Evolutionary conservation across 2,888 invertebrate genomes (phyloP), one percentile per base, ranked within the genome.

Genomic region (Ferrisia virgata): DNA sequence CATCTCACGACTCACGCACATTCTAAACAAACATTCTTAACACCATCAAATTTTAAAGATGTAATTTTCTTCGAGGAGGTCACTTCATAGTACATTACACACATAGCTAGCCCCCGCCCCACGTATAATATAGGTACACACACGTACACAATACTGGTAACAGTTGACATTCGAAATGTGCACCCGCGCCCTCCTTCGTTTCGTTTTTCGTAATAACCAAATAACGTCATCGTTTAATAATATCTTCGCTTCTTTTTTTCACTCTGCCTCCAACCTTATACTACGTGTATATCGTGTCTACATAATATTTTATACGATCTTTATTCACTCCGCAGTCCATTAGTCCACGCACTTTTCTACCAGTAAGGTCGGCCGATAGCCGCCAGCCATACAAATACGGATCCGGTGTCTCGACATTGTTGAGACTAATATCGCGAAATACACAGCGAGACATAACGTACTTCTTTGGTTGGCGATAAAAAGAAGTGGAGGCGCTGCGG

Each of bases 21-120:
- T 47, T 47, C 18, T 47, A 36, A 36, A 36, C 36, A 36, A 36
- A 36, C 36, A 36, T n/a, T n/a, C n/a, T n/a, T n/a, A 36, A 36
- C 36, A 36, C 36, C 4, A 6, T 8, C 36, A 36, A 36, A 8
- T 36, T n/a, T n/a, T n/a, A 53, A 53, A 58, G 22, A 6, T 22
- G 11, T 18, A 72, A 79, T 79, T 47, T 43, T 79, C 79, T 79
- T 31, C 47, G 79, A 79, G 79, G 79, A 79, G 79, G 79, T 79
- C 79, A 79, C 47, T 40, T 18, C n/a, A n/a, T n/a, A n/a, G n/a
- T n/a, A n/a, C n/a, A n/a, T n/a, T n/a, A n/a, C n/a, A n/a, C n/a
- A n/a, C n/a, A n/a, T n/a, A n/a, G n/a, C n/a, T n/a, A n/a, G n/a
- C n/a, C n/a, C n/a, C n/a, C n/a, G n/a, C n/a, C n/a, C n/a, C 18